Evolutionary conservation across 2,888 invertebrate species (phyloP).

Genomic region (Phymatocera aterrima): DNA sequence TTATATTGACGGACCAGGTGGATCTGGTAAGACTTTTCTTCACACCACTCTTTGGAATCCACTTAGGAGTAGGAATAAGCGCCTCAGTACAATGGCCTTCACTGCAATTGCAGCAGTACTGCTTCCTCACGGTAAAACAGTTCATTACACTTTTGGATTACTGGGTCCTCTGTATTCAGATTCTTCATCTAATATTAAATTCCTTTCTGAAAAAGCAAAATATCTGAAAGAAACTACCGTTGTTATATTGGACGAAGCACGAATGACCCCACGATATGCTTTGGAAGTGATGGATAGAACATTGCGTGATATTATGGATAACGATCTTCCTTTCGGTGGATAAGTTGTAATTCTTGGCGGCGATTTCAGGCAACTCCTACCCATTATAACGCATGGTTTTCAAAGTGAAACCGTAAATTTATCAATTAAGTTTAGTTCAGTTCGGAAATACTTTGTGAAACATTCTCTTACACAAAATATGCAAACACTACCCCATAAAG

Average conservation of each 20-base stretch:
- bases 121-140: conserved; percentile 66
- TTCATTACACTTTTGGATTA: conserved; percentile 65
- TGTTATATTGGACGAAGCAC: conserved; percentile 58
- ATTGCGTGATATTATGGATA: conserved; percentile 56
- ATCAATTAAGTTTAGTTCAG: conserved; percentile 55
- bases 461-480: conserved; percentile 52
- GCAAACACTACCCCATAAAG: conserved; percentile 49
- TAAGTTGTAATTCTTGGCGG: conserved; percentile 53
- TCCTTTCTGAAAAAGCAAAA: conserved; percentile 52
- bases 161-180: conserved; percentile 54
- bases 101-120: conserved; percentile 67
- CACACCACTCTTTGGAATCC: conserved; percentile 57
- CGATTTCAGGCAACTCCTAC: conserved; percentile 40
- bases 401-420: conserved; percentile 51
- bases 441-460: conserved; percentile 53
- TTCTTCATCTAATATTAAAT: conserved; percentile 52
- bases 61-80: conserved; percentile 50
- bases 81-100: conserved; percentile 59
- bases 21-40: conserved; percentile 72
- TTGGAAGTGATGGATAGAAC: conserved; percentile 54
- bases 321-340: conserved; percentile 55
- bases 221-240: conserved; percentile 49
- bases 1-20: conserved; percentile 71
- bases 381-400: conserved; percentile 20
- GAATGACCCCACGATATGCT: conserved; percentile 54